Conservation (phyloP, 2,113 vertebrate species). For the Polypterus bichir region DNA sequence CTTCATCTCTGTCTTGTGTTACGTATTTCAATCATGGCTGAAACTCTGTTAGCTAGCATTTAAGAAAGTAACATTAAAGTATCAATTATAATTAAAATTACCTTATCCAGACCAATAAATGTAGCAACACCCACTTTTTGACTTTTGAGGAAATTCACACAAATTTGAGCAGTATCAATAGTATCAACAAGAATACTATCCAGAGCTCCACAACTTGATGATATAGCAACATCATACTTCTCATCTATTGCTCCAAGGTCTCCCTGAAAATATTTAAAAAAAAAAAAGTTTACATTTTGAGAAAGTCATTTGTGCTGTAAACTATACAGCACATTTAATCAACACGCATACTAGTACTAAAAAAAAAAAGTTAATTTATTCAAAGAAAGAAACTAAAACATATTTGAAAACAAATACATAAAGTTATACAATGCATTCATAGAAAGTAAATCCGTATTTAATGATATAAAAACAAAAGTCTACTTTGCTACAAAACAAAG, state of each 20-base stretch:
- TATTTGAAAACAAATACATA: no score
- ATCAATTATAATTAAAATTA: slow-evolving; percentile 24
- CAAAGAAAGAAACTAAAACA: no score
- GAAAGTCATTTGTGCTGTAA: no score
- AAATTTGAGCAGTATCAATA: slow-evolving; percentile 84
- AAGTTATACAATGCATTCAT: no score
- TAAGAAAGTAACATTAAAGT: not conserved
- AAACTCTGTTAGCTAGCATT: not conserved
- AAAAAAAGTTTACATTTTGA: not conserved
- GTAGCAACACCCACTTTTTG: slow-evolving; percentile 75
- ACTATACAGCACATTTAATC: no score
- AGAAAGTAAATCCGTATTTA: no score
- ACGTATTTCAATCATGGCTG: no score
- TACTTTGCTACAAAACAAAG: no score
- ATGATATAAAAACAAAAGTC: no score
- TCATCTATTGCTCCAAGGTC: slow-evolving; percentile 88
- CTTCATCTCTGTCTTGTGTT: no score
- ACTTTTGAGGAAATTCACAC: slow-evolving; percentile 81
- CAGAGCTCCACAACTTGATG: slow-evolving; percentile 76
- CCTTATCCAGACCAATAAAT: slow-evolving; percentile 92
- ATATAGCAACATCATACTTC: slow-evolving; percentile 83
- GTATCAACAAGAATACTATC: slow-evolving; percentile 92
- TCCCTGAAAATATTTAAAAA: slow-evolving; percentile 49
- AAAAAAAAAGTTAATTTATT: no score
- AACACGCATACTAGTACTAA: no score